Base-by-base conservation (phyloP, 2,888 invertebrate genomes). In the Erebia aethiops region DNA sequence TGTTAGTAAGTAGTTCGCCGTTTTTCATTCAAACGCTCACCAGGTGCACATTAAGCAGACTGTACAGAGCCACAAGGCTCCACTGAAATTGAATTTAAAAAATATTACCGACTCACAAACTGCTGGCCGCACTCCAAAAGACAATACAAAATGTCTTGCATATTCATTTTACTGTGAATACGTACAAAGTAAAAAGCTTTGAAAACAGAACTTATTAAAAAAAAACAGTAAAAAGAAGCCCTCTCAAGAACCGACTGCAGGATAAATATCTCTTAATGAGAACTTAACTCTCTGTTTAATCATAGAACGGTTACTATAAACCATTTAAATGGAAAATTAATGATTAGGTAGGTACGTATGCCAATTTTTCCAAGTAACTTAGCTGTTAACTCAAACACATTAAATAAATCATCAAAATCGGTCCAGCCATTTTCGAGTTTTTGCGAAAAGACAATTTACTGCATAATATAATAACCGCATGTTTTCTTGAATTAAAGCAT, bases 21-120 rank as follows among this genome's bases (percentile, higher is more conserved):
- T 90, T 88, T 89, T 88, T 91, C 87, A 92, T 90, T 91, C 89
- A 87, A 89, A 86, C 85, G 89, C 87, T 87, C 90, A 87, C 87
- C 92, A 91, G 92, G 92, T 92, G 92, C 88, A 87, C 91, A 91
- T 91, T 92, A 92, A 91, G 89, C 88, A 86, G 82, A 85, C 86
- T 86, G 87, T 87, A 89, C 90, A 89, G 87, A 87, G 87, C 83
- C 81, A 86, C 90, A 91, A 88, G 90, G 91, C 90, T 90, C 88
- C 87, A 87, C 88, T 87, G 89, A 92, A 92, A 92, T 92, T 92
- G 92, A 92, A 92, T 92, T 92, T 91, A 90, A 92, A 92, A 92
- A 92, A 92, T 92, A 92, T 92, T 90, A 91, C 92, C 88, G 81
- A 87, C 85, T 87, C 87, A 85, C 86, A 87, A 85, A 89, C 84